phyloP scores from a whole-genome alignment of 2,797 vertebrate genomes.

The Coranthus polyacanthus region DNA sequence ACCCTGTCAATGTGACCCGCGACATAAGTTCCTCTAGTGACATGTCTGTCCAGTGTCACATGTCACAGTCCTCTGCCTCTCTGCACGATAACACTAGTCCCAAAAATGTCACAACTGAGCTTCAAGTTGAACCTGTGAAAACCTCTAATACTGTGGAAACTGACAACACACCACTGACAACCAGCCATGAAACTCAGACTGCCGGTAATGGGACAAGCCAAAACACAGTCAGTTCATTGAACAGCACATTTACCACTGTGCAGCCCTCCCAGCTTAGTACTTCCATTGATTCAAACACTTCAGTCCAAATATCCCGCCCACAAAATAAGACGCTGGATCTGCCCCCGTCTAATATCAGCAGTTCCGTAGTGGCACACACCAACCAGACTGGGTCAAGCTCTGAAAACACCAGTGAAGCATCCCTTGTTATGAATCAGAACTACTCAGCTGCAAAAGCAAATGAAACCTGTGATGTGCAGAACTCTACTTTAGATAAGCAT shows the following conservation, averaged over 20 bases:
- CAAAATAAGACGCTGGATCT: conserved; percentile 52
- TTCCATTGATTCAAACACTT: conserved; percentile 11
- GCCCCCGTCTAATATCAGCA: conserved; percentile 8
- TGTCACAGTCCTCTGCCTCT: conserved; percentile 4
- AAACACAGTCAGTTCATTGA: conserved; percentile 6
- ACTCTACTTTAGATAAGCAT: conserved; percentile 42
- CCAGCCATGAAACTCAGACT: background rate
- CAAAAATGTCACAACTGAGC: conserved; percentile 32
- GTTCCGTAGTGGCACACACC: background rate
- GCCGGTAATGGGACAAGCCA: background rate
- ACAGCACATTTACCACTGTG: conserved; percentile 31
- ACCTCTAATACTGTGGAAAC: conserved; percentile 3
- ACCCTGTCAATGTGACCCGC: conserved; percentile 50
- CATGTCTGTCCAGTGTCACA: conserved; percentile 28
- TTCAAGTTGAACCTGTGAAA: conserved; percentile 10
- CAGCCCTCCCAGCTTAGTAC: background rate
- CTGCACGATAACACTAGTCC: conserved; percentile 21
- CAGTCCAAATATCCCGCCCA: background rate
- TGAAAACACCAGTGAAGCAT: background rate
- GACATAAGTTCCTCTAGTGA: conserved; percentile 46
- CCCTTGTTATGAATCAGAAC: background rate
- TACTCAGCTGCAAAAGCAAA: conserved; percentile 11
- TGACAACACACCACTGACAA: conserved; percentile 1
- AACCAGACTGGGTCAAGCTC: background rate
- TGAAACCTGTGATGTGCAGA: conserved; percentile 2